Evolutionary conservation across 1,140 invertebrate genomes (phyloP).

Genomic region (Neuroterus valhalla): DNA sequence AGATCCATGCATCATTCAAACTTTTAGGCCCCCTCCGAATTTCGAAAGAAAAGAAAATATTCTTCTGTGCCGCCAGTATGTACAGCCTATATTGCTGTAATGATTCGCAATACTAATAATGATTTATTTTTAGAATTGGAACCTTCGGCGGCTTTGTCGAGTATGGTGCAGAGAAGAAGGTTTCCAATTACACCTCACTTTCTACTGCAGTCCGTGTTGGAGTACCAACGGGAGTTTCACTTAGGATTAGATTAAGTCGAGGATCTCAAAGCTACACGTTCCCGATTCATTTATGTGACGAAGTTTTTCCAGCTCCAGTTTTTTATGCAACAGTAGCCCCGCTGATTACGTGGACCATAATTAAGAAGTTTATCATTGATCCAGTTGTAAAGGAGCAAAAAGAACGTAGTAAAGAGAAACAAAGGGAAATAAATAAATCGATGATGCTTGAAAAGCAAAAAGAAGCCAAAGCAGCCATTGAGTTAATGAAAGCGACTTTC

Average conservation of each 20-base stretch:
- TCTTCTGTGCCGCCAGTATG: too few species aligned
- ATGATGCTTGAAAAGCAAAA: constrained; percentile 86
- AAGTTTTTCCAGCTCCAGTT: constrained; percentile 89
- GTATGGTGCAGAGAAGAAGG: constrained; percentile 94
- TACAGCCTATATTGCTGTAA: too few species aligned
- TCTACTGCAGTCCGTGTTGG: constrained; percentile 90
- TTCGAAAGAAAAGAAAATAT: too few species aligned
- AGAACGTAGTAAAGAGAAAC: constrained; percentile 84
- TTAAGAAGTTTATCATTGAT: constrained; percentile 91
- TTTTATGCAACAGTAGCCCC: constrained; percentile 95
- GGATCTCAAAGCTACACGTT: constrained; percentile 92
- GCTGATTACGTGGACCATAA: constrained; percentile 84
- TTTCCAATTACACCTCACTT: constrained; percentile 92
- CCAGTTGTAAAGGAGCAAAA: constrained; percentile 88
- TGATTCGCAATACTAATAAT: constrained; percentile 31
- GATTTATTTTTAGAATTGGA: constrained; percentile 79
- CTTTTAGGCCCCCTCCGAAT: too few species aligned
- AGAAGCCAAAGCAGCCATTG: constrained; percentile 89
- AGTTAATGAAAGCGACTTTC: constrained; percentile 91
- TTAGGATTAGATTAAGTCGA: constrained; percentile 90
- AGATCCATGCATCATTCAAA: too few species aligned
- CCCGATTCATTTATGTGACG: constrained; percentile 93
- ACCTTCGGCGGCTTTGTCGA: constrained; percentile 91
- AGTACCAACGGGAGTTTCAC: constrained; percentile 88
- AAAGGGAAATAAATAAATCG: constrained; percentile 82